phyloP scores from a whole-genome alignment of 1,140 invertebrate genomes.

The Littorina saxatilis region DNA sequence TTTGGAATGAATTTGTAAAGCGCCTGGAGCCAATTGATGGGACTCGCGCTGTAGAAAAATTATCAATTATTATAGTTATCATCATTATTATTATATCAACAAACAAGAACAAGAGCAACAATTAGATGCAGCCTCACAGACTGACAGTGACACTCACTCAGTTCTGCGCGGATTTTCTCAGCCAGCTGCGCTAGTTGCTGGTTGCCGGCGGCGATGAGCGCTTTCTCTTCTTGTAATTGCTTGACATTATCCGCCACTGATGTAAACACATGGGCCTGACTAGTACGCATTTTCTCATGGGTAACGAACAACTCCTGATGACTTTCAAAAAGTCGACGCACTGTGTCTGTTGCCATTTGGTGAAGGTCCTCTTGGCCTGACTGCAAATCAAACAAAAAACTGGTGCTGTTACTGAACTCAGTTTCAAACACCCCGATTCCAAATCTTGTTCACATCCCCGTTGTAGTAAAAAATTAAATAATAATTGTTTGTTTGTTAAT shows the following conservation, averaged over 20 bases:
- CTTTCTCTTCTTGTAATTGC: constrained; percentile 80
- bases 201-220: constrained; percentile 80
- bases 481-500: too few relatives aligned
- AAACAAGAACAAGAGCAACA: too few relatives aligned
- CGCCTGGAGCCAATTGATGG: too few relatives aligned
- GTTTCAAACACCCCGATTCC: too few relatives aligned
- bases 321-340: constrained; percentile 77
- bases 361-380: constrained; percentile 79
- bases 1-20: too few relatives aligned
- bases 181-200: constrained; percentile 79
- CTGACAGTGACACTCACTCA: constrained; percentile 77
- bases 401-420: too few relatives aligned
- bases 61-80: too few relatives aligned
- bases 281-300: constrained; percentile 78
- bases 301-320: constrained; percentile 78
- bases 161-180: constrained; percentile 78
- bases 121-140: too few relatives aligned
- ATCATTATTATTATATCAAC: too few relatives aligned
- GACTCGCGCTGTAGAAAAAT: too few relatives aligned
- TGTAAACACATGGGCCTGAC: constrained; percentile 77
- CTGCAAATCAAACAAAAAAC: constrained; percentile 60
- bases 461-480: too few relatives aligned
- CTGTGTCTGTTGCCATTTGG: constrained; percentile 77
- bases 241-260: constrained; percentile 79
- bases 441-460: too few relatives aligned